Evolutionary conservation across 2,888 invertebrate species (phyloP).

Genomic region (Lysandra coridon): DNA sequence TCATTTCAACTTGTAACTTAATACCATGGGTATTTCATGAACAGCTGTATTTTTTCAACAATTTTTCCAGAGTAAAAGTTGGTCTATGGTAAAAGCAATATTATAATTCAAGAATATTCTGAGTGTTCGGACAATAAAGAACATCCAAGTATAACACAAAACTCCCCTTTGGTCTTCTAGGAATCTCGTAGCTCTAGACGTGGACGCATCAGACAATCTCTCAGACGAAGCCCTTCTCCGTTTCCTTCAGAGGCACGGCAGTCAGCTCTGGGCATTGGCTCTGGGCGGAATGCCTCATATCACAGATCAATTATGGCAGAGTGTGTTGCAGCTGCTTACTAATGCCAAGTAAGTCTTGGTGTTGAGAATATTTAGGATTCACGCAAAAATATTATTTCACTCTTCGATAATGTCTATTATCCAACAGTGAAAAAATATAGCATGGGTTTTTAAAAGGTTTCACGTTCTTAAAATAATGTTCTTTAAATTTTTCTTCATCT

Average conservation of each 20-base stretch:
- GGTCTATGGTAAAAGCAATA: too few relatives aligned
- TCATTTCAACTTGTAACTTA: not conserved
- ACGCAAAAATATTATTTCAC: not conserved
- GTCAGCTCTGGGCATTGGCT: constrained; percentile 92
- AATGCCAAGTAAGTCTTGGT: constrained; percentile 89
- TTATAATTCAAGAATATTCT: too few relatives aligned
- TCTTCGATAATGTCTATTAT: not conserved
- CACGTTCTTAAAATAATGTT: not conserved
- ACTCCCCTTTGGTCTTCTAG: constrained; percentile 53
- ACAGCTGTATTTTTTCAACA: too few relatives aligned
- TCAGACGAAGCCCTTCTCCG: constrained; percentile 95
- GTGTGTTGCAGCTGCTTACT: constrained; percentile 93
- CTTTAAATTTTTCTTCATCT: not conserved
- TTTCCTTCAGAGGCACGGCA: constrained; percentile 94
- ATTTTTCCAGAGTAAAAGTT: too few relatives aligned
- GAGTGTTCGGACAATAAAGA: not conserved
- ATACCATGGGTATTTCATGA: too few relatives aligned
- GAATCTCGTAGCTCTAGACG: constrained; percentile 91
- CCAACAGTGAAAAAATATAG: not conserved
- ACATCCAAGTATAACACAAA: not conserved
- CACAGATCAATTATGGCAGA: constrained; percentile 98
- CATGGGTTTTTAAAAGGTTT: not conserved
- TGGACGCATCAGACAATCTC: constrained; percentile 96
- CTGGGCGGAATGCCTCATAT: constrained; percentile 98
- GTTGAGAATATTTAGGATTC: not conserved